Conservation (phyloP, 1,140 invertebrate species). For the Drosophila leontia region DNA sequence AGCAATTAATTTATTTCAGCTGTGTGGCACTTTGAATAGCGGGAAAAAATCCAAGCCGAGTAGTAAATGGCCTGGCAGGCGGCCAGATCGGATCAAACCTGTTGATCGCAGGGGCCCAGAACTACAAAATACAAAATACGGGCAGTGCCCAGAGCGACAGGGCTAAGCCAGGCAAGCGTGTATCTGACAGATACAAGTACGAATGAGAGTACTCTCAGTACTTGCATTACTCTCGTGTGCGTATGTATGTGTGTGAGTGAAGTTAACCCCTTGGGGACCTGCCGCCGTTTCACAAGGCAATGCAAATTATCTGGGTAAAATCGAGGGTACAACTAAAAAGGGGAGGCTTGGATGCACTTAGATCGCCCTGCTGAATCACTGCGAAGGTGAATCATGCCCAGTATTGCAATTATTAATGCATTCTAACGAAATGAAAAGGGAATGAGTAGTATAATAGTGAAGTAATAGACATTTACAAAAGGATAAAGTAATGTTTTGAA, state of each 20-base stretch:
- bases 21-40: conserved; percentile 59
- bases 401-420: conserved; percentile 1
- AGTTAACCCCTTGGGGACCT: conserved; percentile 24
- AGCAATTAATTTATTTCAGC: conserved; percentile 80
- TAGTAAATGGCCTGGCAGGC: conserved; percentile 47
- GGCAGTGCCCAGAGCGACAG: conserved; percentile 54
- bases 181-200: conserved; percentile 30
- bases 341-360: conserved; percentile 33
- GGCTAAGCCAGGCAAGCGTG: conserved; percentile 29
- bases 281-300: conserved; percentile 34
- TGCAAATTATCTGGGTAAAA: conserved; percentile 43
- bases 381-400: conserved; percentile 24
- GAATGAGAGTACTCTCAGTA: background rate
- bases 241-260: background rate
- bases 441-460: too few species aligned
- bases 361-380: conserved; percentile 37
- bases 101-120: conserved; percentile 57
- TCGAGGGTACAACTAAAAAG: conserved; percentile 2
- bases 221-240: background rate
- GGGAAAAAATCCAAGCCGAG: conserved; percentile 67
- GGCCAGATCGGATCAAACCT: conserved; percentile 64
- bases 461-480: too few species aligned
- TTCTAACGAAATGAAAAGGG: conserved; percentile 1
- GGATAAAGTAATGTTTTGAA: background rate
- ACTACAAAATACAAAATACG: conserved; percentile 27